Evolutionary conservation across 1,140 invertebrate species (phyloP).

Genomic region (Plodia interpunctella): DNA sequence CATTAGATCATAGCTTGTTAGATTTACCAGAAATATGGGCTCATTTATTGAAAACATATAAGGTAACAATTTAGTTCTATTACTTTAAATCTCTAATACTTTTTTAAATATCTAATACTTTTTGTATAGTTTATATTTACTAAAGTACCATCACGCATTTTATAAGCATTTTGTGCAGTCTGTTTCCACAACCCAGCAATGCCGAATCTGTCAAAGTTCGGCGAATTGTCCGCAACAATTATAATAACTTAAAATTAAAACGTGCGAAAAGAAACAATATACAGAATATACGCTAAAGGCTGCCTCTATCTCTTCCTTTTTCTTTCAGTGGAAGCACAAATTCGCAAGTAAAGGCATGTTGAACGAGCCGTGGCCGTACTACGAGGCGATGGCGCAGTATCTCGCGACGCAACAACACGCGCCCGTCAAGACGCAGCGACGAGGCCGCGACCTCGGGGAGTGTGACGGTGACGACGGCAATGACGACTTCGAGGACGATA

Average conservation of each 20-base stretch:
- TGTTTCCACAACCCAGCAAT: too few relatives aligned
- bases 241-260: too few relatives aligned
- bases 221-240: too few relatives aligned
- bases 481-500: conserved; percentile 55
- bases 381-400: conserved; percentile 51
- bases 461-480: conserved; percentile 32
- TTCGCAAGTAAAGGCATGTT: conserved; percentile 60
- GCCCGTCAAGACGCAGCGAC: conserved; percentile 15
- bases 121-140: too few relatives aligned
- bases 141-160: too few relatives aligned
- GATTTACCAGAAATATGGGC: conserved; percentile 60
- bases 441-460: conserved; percentile 27
- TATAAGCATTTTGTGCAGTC: too few relatives aligned
- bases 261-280: too few relatives aligned
- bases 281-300: too few relatives aligned
- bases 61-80: conserved; percentile 32
- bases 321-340: conserved; percentile 62
- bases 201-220: too few relatives aligned
- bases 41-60: conserved; percentile 57
- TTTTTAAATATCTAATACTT: too few relatives aligned
- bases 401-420: conserved; percentile 27
- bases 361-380: conserved; percentile 66
- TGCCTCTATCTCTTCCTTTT: too few relatives aligned
- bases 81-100: not conserved
- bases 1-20: conserved; percentile 59